These are phyloP conservation scores for Noctua janthina DNA, from an alignment of 2,888 invertebrate species.

Conservation along the genomic window DNA sequence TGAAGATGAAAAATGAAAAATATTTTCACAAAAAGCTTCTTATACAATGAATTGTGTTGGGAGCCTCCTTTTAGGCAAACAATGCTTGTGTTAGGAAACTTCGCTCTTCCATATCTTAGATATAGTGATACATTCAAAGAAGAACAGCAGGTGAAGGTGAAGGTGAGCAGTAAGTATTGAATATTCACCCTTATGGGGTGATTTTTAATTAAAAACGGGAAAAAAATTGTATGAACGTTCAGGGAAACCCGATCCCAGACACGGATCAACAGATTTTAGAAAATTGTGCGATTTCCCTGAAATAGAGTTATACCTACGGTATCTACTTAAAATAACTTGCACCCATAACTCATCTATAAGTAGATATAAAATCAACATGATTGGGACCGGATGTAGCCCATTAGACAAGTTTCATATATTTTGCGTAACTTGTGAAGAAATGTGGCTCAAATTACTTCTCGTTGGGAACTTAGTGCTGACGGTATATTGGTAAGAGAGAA, in stretches of 20 bases:
- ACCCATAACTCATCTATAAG: conserved; percentile 1
- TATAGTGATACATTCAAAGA: too few species aligned
- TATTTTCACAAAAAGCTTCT: too few species aligned
- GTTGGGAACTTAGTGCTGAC: conserved; percentile 30
- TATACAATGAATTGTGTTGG: too few species aligned
- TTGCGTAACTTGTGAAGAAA: conserved; percentile 59
- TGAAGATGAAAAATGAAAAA: background rate
- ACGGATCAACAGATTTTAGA: background rate
- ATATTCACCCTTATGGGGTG: background rate
- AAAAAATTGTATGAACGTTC: background rate
- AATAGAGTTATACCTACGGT: background rate
- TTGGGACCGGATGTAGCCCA: conserved; percentile 49
- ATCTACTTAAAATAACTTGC: background rate
- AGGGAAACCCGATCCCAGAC: background rate
- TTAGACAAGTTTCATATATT: conserved; percentile 53
- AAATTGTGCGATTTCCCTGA: background rate
- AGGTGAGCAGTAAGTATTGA: background rate
- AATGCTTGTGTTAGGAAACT: too few species aligned
- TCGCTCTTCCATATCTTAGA: too few species aligned
- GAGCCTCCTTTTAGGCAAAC: too few species aligned
- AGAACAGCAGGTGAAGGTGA: too few species aligned
- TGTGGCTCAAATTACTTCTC: conserved; percentile 41
- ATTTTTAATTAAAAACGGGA: background rate
- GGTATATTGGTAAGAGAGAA: conserved; percentile 22
- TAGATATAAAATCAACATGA: conserved; percentile 7